Evolutionary conservation across 2,797 vertebrate genomes (phyloP).

Genomic region (Schizothorax lantsangensis): DNA sequence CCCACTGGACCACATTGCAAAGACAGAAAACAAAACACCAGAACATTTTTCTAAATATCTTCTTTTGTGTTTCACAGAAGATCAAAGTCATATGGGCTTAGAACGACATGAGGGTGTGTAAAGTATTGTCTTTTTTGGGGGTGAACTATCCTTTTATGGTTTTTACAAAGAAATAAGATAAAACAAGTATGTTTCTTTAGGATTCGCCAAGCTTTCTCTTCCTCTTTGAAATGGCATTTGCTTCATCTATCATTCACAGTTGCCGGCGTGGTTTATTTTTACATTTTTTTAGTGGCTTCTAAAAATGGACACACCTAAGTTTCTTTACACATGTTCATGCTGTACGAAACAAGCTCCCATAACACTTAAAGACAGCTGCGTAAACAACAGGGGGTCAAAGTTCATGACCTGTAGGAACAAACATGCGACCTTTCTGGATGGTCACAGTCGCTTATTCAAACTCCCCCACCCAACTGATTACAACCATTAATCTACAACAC

Average conservation of each 20-base stretch:
- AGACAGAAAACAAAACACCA: too few species aligned
- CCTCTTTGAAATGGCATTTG: not conserved
- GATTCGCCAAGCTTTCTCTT: not conserved
- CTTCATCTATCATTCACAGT: slow-evolving; percentile 3
- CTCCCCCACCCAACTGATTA: slow-evolving; percentile 8
- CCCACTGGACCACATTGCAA: not conserved
- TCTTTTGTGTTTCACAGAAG: not conserved
- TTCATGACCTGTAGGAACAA: slow-evolving; percentile 38
- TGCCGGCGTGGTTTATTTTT: not conserved
- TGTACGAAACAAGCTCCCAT: slow-evolving; percentile 18
- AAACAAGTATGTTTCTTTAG: not conserved
- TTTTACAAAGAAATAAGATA: not conserved
- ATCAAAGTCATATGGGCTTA: not conserved
- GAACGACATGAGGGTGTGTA: not conserved
- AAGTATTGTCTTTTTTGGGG: not conserved
- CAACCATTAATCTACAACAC: not conserved
- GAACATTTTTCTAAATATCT: not conserved
- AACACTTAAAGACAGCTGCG: slow-evolving; percentile 37
- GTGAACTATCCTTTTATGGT: not conserved
- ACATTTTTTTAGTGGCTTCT: not conserved
- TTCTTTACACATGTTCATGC: not conserved
- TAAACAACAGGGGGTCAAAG: slow-evolving; percentile 40
- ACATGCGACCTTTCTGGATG: not conserved
- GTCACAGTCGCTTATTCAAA: not conserved
- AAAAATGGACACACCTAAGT: slow-evolving; percentile 5